Percentiles rank a stretch among this genome's conserved stretches.
phyloP scores from a whole-genome alignment of 2,113 vertebrate species.

The Condylura cristata region DNA sequence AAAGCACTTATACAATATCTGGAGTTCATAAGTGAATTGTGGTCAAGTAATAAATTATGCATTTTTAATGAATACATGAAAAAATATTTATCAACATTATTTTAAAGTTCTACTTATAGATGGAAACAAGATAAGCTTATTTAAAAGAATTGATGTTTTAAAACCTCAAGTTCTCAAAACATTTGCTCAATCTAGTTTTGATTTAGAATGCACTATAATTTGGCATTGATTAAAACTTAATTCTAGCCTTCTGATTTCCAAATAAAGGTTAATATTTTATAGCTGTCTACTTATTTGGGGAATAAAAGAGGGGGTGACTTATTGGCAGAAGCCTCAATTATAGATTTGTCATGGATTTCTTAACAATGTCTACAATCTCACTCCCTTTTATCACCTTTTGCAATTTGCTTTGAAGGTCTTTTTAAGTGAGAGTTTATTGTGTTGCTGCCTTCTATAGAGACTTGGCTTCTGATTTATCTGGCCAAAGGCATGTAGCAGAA shows the following conservation, averaged over 20 bases:
- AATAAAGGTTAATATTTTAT: constrained; percentile 17
- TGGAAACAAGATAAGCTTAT: not conserved
- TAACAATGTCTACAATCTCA: not conserved
- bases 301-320: not conserved
- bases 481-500: not conserved
- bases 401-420: not conserved
- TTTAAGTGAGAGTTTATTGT: not conserved
- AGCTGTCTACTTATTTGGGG: not conserved
- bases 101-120: not conserved
- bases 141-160: not conserved
- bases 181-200: not conserved
- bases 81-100: not conserved
- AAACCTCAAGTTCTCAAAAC: not conserved
- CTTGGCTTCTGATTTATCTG: not conserved
- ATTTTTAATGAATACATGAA: constrained; percentile 43
- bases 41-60: constrained; percentile 23
- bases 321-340: not conserved
- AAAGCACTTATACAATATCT: constrained; percentile 38
- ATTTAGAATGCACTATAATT: not conserved
- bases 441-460: not conserved
- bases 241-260: not conserved
- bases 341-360: not conserved
- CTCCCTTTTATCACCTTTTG: not conserved
- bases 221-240: constrained; percentile 16
- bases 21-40: constrained; percentile 40